These are phyloP conservation scores for Pocillopora meandrina DNA, from an alignment of 92 coral and sea anemone genomes.

Conservation along the genomic window DNA sequence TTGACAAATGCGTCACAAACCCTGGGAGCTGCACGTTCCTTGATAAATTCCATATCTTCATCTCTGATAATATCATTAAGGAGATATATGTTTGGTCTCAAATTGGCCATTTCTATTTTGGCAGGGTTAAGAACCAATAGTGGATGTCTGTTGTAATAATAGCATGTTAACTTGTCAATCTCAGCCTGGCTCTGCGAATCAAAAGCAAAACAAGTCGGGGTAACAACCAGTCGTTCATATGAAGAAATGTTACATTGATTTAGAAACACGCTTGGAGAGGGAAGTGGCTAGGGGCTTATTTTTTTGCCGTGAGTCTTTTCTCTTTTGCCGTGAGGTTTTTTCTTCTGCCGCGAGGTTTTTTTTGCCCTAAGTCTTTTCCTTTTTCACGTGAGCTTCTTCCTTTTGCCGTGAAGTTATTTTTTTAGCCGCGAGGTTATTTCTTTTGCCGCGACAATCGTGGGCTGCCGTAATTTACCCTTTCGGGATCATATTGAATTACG, in stretches of 20 bases:
- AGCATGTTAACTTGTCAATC: slow-evolving; percentile 63
- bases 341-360: too few relatives aligned
- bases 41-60: slow-evolving; percentile 80
- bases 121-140: slow-evolving; percentile 73
- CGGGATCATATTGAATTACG: too few relatives aligned
- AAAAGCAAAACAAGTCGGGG: background rate
- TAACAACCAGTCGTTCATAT: too few relatives aligned
- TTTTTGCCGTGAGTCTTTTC: too few relatives aligned
- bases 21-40: slow-evolving; percentile 72
- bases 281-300: too few relatives aligned
- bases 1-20: slow-evolving; percentile 37
- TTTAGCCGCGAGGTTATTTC: too few relatives aligned
- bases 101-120: slow-evolving; percentile 76
- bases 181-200: slow-evolving; percentile 67
- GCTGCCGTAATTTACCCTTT: background rate
- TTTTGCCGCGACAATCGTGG: too few relatives aligned
- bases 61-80: slow-evolving; percentile 74
- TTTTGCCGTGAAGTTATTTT: too few relatives aligned
- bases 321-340: too few relatives aligned
- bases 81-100: slow-evolving; percentile 77
- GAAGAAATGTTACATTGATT: background rate
- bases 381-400: too few relatives aligned
- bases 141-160: slow-evolving; percentile 75
- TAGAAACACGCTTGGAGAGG: too few relatives aligned
- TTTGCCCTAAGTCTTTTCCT: too few relatives aligned